Base-by-base conservation (phyloP, 2,888 invertebrate genomes). In the Criorhina ranunculi region DNA sequence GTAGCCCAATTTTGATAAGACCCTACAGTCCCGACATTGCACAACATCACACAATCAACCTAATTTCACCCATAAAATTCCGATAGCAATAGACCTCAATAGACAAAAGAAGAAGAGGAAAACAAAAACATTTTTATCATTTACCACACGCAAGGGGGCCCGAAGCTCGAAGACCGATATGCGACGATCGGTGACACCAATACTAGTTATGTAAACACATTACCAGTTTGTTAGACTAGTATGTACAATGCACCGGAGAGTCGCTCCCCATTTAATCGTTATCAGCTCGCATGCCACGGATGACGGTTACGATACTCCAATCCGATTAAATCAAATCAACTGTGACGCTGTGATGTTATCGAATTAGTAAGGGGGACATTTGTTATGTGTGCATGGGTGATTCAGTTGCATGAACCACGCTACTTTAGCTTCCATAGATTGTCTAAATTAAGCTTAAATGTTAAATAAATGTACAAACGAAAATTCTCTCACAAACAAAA, bases 251-350 rank as follows among this genome's bases (percentile, higher is more conserved):
- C 51, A 53, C 31, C 29, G 35, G 0, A 64, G 44, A 35, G 53
- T 7, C 55, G 35, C 24, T 64, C 73, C 57, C 66, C 49, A 17
- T 66, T 75, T 17, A 44, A 9, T 49, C 19, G 55, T 55, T 66
- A 66, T 66, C 75, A 66, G 46, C 64, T 66, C 9, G 37, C 37
- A 29, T 66, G 29, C 15, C 29, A 31, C 51, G 37, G 49, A 24
- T 49, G 46, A 12, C n/a, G 46, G 12, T 57, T 57, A 57, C 17
- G 40, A 57, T 46, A 66, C 33, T 33, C 53, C 67, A 73, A 72
- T 33, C 53, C 67, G 79, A 72, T 69, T 73, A 62, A 79, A 79
- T 67, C 72, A 67, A 83, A 69, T 79, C 83, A 79, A 69, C 60
- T 78, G 78, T 83, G 73, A 83, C 78, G 62, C 31, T 51, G 17